A percentile compares a stretch with the other conserved stretches of the same genome.
Evolutionary conservation across 1,140 invertebrate genomes (phyloP).

Genomic region (Bombus terrestris): DNA sequence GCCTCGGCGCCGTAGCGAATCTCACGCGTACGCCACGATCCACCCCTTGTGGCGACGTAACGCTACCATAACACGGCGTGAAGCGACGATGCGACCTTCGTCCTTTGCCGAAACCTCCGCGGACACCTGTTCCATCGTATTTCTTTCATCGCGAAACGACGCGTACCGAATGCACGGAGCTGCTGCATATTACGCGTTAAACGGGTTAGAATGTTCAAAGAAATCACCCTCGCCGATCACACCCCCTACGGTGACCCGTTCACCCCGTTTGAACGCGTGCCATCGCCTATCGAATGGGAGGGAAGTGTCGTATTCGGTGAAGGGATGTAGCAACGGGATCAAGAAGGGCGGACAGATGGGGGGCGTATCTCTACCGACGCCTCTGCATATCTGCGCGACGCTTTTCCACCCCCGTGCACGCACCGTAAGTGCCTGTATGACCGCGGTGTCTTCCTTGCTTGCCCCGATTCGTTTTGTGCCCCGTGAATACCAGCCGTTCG

Average conservation of each 20-base stretch:
- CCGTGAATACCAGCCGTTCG: constrained; percentile 38
- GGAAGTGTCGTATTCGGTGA: background rate
- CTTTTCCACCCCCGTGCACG: constrained; percentile 49
- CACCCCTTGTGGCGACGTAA: constrained; percentile 14
- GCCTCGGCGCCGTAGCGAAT: constrained; percentile 26
- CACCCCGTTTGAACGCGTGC: constrained; percentile 47
- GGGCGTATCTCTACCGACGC: constrained; percentile 66
- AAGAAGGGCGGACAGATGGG: constrained; percentile 71
- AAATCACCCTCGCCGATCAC: constrained; percentile 32
- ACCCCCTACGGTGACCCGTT: constrained; percentile 53
- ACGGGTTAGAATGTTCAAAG: constrained; percentile 65
- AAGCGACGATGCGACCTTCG: constrained; percentile 75
- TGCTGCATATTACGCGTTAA: constrained; percentile 61
- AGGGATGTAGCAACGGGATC: constrained; percentile 39
- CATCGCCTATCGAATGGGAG: constrained; percentile 15
- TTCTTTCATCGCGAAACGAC: background rate
- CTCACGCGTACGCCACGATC: background rate
- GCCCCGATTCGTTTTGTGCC: constrained; percentile 55
- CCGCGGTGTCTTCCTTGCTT: constrained; percentile 58
- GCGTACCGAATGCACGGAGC: background rate
- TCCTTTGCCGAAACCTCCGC: constrained; percentile 63
- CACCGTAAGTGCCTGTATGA: constrained; percentile 63
- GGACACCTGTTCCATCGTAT: constrained; percentile 72
- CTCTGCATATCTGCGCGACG: constrained; percentile 28
- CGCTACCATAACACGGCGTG: constrained; percentile 64